Evolutionary conservation across 2,113 vertebrate genomes (phyloP), one percentile per base, ranked within the genome.

Genomic region (Casuarius casuarius): DNA sequence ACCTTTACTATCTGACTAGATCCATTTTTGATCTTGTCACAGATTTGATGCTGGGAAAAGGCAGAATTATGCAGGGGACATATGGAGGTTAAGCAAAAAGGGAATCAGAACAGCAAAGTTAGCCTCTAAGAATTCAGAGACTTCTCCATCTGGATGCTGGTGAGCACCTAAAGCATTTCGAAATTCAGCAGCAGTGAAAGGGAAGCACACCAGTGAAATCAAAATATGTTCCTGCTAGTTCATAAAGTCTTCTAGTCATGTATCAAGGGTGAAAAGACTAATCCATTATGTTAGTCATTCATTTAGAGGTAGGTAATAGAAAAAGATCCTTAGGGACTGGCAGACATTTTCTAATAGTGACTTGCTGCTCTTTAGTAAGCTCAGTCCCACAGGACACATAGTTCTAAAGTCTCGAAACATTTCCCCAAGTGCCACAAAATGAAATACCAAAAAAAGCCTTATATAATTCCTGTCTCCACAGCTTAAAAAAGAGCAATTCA

Each of bases 11-110:
- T 67, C 94, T 94, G 94, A 96, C 92, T 78, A 87, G 66, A 95
- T 90, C 68, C 51, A 96, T 92, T 97, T 95, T 92, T 94, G 76
- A 93, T 93, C 90, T 82, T 95, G 95, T 94, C 95, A 94, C 9
- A 68, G 52, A 78, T 84, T 29, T 93, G 94, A 94, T 94, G 76
- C 88, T 65, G 15, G 15, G 9, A 78, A 84, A 90, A 84, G 65
- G 85, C 17, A 90, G 83, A 79, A 88, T 94, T 94, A 96, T 87
- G 65, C 92, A 95, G n/a, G 33, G 88, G 80, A 92, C 76, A 65
- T 14, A 5, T 25, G 18, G 65, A 96, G 92, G 95, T 95, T 78
- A 96, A 94, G 48, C 58, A 89, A 78, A 89, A 95, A 90, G 68
- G 79, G 42, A 92, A 78, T 61, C 51, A 84, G 59, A 92, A 80